phyloP scores from a whole-genome alignment of 2,888 invertebrate genomes.

The Limnephilus auricula region DNA sequence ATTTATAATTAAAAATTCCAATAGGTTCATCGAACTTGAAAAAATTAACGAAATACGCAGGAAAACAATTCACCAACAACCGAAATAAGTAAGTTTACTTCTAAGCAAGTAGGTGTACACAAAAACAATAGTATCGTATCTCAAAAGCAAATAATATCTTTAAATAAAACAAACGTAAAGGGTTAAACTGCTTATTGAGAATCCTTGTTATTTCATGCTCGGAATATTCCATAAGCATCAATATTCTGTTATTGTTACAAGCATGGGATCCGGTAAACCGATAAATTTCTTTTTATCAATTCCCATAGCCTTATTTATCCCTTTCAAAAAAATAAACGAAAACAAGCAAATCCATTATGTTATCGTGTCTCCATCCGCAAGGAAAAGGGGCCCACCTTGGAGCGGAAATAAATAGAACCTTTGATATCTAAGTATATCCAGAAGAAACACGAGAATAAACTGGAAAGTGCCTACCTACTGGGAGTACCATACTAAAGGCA shows the following conservation, averaged over 20 bases:
- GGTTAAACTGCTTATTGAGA: not conserved
- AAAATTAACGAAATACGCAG: no score
- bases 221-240: not conserved
- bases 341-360: conserved; percentile 37
- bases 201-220: not conserved
- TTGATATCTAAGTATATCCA: conserved; percentile 5
- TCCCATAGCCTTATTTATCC: conserved; percentile 2
- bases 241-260: not conserved
- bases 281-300: conserved; percentile 2
- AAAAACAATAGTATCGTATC: not conserved
- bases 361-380: conserved; percentile 23
- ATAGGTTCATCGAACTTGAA: no score
- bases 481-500: not conserved
- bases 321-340: conserved; percentile 24
- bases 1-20: no score
- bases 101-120: not conserved
- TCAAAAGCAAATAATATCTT: not conserved
- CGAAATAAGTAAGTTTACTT: not conserved
- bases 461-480: not conserved
- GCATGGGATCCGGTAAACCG: not conserved
- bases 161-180: not conserved
- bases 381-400: conserved; percentile 35
- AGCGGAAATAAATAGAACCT: not conserved
- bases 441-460: not conserved
- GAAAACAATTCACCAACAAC: no score